Conservation (phyloP, 2,113 vertebrate species). For the Dromiciops gliroides region DNA sequence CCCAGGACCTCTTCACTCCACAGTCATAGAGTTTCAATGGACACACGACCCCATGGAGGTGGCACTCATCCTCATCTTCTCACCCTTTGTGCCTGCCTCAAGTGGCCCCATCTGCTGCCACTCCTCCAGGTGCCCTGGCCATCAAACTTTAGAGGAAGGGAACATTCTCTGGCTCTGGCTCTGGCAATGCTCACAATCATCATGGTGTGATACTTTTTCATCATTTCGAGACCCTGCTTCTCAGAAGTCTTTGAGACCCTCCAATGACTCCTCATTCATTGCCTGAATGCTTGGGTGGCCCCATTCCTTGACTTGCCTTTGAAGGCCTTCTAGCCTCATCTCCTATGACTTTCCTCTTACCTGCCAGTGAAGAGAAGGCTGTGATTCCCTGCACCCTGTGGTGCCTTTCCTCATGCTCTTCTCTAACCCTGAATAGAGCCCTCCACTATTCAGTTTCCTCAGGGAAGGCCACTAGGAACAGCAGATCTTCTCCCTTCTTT, state of each 20-base stretch:
- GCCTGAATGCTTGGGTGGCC: neutral
- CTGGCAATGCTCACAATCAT: neutral
- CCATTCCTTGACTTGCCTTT: neutral
- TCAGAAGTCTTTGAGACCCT: neutral
- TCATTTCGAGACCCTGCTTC: neutral
- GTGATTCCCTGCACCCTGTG: neutral
- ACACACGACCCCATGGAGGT: neutral
- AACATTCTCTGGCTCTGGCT: neutral
- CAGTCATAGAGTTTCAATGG: no score
- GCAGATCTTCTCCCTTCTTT: neutral
- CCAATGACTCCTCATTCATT: neutral
- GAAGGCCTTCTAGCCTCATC: neutral
- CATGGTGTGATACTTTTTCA: neutral
- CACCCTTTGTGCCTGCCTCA: neutral
- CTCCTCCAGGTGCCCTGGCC: no score
- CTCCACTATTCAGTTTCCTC: neutral
- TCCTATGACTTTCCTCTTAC: neutral
- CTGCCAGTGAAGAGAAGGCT: neutral
- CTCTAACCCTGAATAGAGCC: neutral
- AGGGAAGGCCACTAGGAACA: neutral
- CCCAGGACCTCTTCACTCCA: neutral
- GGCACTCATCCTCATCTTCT: neutral
- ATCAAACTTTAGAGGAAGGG: neutral
- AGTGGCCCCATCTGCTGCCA: neutral
- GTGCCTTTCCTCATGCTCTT: neutral